Base-by-base conservation (phyloP, 2,797 vertebrate species). In the Galagoides demidoff region DNA sequence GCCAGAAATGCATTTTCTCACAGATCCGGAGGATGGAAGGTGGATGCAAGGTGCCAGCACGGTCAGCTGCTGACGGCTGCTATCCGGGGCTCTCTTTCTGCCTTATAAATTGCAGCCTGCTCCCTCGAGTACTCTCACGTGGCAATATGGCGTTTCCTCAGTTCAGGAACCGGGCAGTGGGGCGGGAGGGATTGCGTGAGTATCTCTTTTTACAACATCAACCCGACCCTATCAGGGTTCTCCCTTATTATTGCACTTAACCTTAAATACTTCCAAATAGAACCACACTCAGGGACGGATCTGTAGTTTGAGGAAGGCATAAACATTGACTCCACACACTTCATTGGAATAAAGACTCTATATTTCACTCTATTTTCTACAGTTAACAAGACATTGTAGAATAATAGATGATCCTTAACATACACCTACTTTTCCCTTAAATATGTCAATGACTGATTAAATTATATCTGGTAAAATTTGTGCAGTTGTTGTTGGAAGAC, bases 281-380 rank as follows among this genome's bases (percentile, higher is more conserved):
- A 89, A 27, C 11, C 39, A 37, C 27, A 19, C 3, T 37, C 31
- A 1, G 17, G 2, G 1, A 19, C 57, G 66, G 11, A 16, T 3
- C 12, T 78, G 31, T 20, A 63, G 16, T 29, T 19, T 39, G 9
- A 4, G 5, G 2, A 3, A 11, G 9, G 17, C 0, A 92, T 22
- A 77, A 83, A 43, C 3, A 59, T n/a, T 81, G 1, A 7, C 10
- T 63, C 6, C 3, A 7, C 63, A 71, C 29, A 66, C 27, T 77
- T 3, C 43, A 29, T 0, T 89, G 5, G 37, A 89, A 85, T 59
- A 78, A 34, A 59, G 31, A n/a, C 2, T 31, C 4, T 71, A 73
- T 71, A 73, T 82, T 74, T 85, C 22, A 76, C 4, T 82, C 74
- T 76, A 52, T 85, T 63, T 95, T 88, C 59, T 43, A 39, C 37